These are phyloP conservation scores for Colletes latitarsis DNA, from an alignment of 1,140 invertebrate species.

Conservation along the genomic window DNA sequence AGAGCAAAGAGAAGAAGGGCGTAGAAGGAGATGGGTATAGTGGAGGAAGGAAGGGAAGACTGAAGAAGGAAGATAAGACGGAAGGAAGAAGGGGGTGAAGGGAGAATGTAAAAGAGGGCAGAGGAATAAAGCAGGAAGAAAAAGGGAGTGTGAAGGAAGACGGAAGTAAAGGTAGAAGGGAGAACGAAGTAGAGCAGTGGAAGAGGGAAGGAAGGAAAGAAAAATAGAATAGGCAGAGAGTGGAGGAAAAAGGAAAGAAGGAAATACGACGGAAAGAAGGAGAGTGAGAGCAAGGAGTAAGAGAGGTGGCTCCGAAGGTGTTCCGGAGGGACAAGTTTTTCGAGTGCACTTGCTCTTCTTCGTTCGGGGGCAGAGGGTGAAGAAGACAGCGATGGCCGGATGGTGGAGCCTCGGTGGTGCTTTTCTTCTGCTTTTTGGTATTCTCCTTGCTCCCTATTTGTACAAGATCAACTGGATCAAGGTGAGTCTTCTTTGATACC, in stretches of 20 bases:
- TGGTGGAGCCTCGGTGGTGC: conserved; percentile 33
- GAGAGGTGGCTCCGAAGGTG: conserved; percentile 43
- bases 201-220: conserved; percentile 10
- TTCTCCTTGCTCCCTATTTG: conserved; percentile 69
- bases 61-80: conserved; percentile 16
- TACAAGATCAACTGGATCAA: conserved; percentile 75
- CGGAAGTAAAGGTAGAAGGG: background rate
- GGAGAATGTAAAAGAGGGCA: conserved; percentile 28
- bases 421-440: conserved; percentile 44
- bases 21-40: conserved; percentile 19
- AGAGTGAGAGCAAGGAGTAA: conserved; percentile 16
- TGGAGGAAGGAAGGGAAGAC: conserved; percentile 8
- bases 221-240: conserved; percentile 17
- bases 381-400: conserved; percentile 31
- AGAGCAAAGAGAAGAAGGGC: conserved; percentile 17
- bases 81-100: conserved; percentile 22
- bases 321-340: conserved; percentile 43
- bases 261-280: conserved; percentile 38
- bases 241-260: conserved; percentile 50
- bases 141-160: conserved; percentile 18
- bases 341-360: conserved; percentile 33
- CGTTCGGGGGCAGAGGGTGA: conserved; percentile 36
- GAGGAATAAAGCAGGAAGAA: conserved; percentile 20
- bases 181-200: conserved; percentile 16
- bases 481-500: conserved; percentile 64